Evolutionary conservation across 2,113 vertebrate genomes (phyloP).

Genomic region (Varanus komodoensis): DNA sequence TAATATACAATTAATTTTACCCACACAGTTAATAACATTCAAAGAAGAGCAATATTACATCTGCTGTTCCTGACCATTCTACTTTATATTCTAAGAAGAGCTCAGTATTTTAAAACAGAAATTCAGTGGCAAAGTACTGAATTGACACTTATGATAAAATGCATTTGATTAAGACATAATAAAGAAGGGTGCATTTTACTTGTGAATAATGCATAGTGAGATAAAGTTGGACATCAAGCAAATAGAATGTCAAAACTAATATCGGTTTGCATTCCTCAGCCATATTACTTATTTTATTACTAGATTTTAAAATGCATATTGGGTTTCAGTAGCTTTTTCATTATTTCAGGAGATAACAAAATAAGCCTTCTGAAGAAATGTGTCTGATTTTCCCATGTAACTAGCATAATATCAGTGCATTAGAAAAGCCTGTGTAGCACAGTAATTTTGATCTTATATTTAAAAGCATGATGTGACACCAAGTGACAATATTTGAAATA

Average conservation of each 20-base stretch:
- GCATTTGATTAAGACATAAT: conserved; percentile 86
- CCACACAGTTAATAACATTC: conserved; percentile 43
- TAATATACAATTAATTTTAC: conserved; percentile 35
- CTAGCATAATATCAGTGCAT: conserved; percentile 46
- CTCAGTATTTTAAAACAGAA: conserved; percentile 74
- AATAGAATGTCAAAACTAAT: conserved; percentile 94
- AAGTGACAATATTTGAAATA: conserved; percentile 24
- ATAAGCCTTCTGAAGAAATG: conserved; percentile 58
- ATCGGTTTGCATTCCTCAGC: conserved; percentile 89
- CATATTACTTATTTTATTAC: conserved; percentile 84
- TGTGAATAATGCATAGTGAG: conserved; percentile 90
- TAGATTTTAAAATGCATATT: conserved; percentile 77
- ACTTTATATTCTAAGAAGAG: conserved; percentile 61
- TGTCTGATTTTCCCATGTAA: conserved; percentile 45
- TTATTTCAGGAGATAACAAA: conserved; percentile 60
- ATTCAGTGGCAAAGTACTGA: conserved; percentile 73
- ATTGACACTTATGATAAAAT: conserved; percentile 81
- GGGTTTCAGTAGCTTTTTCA: conserved; percentile 65
- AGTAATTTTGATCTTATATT: conserved; percentile 13
- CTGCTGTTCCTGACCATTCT: conserved; percentile 50
- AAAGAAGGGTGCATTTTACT: conserved; percentile 84
- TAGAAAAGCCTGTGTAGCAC: conserved; percentile 16
- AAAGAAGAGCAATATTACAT: conserved; percentile 58
- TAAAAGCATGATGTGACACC: conserved; percentile 30
- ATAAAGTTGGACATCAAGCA: conserved; percentile 91